A percentile compares a stretch with the other conserved stretches of the same genome.
These are phyloP conservation scores for Stenopsyche tienmushanensis DNA, from an alignment of 1,140 invertebrate genomes.

Conservation along the genomic window DNA sequence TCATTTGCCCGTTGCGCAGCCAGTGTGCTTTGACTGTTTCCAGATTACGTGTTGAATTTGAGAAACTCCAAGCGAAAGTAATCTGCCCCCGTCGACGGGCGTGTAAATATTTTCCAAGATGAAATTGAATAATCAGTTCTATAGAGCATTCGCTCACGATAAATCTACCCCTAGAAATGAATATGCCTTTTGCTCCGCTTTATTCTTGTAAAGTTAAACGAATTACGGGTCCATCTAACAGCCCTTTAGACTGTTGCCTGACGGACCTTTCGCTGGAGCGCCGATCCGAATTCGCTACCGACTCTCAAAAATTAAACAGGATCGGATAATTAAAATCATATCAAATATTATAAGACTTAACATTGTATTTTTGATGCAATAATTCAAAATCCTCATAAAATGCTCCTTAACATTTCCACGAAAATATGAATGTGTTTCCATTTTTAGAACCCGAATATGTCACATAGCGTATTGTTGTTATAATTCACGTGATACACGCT, in stretches of 20 bases:
- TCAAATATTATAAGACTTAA: too few species aligned
- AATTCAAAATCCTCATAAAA: too few species aligned
- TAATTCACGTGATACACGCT: too few species aligned
- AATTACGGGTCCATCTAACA: not conserved
- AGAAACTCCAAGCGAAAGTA: constrained; percentile 41
- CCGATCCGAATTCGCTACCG: not conserved
- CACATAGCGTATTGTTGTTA: too few species aligned
- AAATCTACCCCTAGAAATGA: constrained; percentile 35
- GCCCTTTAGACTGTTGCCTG: not conserved
- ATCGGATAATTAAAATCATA: too few species aligned
- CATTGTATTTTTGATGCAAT: too few species aligned
- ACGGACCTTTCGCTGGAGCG: not conserved
- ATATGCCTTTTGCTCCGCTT: constrained; percentile 12
- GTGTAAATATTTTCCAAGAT: constrained; percentile 42
- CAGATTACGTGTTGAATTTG: constrained; percentile 42
- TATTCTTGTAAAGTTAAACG: not conserved
- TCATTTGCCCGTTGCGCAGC: constrained; percentile 37
- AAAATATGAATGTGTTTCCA: too few species aligned
- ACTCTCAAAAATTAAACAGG: not conserved
- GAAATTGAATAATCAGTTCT: constrained; percentile 42
- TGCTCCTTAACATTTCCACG: too few species aligned
- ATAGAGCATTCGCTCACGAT: constrained; percentile 33
- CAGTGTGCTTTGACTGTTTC: constrained; percentile 40
- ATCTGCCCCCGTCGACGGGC: constrained; percentile 36
- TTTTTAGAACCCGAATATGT: too few species aligned